Conservation (phyloP, 2,113 vertebrate genomes). For the Podocnemis expansa region DNA sequence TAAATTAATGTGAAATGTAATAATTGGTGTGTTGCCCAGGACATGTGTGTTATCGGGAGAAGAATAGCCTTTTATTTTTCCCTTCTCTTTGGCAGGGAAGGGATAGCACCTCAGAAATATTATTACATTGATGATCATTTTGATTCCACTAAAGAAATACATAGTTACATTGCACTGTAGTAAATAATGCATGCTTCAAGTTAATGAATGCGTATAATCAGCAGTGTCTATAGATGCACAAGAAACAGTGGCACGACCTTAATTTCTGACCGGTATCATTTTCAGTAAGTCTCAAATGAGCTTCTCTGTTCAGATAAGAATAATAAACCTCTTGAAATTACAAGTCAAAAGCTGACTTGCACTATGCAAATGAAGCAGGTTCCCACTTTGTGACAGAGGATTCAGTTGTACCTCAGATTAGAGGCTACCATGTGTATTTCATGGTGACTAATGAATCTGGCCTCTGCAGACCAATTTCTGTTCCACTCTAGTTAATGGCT, state of each 20-base stretch:
- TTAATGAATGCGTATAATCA: neutral
- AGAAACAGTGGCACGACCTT: constrained; percentile 41
- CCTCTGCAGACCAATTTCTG: constrained; percentile 81
- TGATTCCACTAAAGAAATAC: constrained; percentile 26
- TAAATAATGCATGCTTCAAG: neutral
- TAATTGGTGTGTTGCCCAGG: neutral
- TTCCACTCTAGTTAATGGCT: constrained; percentile 77
- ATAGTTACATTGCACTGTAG: constrained; percentile 5
- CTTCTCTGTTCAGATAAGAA: constrained; percentile 76
- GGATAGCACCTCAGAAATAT: neutral
- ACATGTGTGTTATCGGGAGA: neutral
- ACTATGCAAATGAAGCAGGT: constrained; percentile 75
- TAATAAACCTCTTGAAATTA: constrained; percentile 79
- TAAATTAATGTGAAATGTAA: neutral
- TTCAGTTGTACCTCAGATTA: constrained; percentile 85
- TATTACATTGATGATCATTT: constrained; percentile 47
- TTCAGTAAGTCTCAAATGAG: constrained; percentile 71
- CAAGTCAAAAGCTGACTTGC: constrained; percentile 78
- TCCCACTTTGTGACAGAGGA: constrained; percentile 78
- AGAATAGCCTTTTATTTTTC: neutral
- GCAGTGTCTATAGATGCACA: neutral
- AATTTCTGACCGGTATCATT: constrained; percentile 64
- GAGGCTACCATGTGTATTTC: constrained; percentile 76
- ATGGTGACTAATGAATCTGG: constrained; percentile 82
- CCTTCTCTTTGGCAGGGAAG: neutral